These are phyloP conservation scores for Baccha elongata DNA, from an alignment of 2,888 invertebrate species.

Conservation along the genomic window DNA sequence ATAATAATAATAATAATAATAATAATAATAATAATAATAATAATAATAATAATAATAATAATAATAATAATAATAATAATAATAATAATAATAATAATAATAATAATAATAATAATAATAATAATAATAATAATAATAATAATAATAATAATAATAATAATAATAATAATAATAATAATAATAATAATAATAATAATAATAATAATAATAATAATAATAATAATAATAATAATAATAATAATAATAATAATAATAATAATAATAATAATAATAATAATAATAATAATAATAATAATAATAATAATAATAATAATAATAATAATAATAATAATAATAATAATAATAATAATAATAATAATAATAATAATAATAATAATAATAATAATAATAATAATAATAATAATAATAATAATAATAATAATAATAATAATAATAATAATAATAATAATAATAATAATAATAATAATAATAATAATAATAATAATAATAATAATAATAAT, in stretches of 20 bases:
- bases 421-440: constrained; percentile 26
- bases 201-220: constrained; percentile 9
- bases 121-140: constrained; percentile 9
- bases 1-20: background rate
- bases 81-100: background rate
- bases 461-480: constrained; percentile 26
- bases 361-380: constrained; percentile 25
- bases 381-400: constrained; percentile 22
- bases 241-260: constrained; percentile 11
- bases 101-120: background rate
- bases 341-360: constrained; percentile 23
- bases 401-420: constrained; percentile 23
- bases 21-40: background rate
- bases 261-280: constrained; percentile 9
- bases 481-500: constrained; percentile 26
- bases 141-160: constrained; percentile 9
- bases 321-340: constrained; percentile 21
- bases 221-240: constrained; percentile 11
- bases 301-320: constrained; percentile 21
- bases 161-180: constrained; percentile 11
- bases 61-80: background rate
- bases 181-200: constrained; percentile 11
- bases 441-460: constrained; percentile 22
- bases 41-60: background rate
- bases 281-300: constrained; percentile 12